Base-by-base conservation (phyloP, 2,797 vertebrate species). In the Chiloscyllium punctatum region DNA sequence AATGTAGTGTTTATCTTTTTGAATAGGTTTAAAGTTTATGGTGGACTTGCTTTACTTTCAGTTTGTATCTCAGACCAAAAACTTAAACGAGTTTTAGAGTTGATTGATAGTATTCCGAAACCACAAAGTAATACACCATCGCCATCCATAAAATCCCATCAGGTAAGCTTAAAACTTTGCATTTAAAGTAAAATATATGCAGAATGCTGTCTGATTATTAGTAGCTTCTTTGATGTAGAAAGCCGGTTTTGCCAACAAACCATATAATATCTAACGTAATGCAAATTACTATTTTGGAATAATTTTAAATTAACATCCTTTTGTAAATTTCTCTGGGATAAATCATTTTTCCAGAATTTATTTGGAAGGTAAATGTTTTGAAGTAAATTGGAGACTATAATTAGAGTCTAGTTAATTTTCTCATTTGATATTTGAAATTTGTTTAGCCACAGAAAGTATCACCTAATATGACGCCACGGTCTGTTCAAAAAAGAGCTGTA, bases 91-190 rank as follows among this genome's bases (percentile, higher is more conserved):
- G 98, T 99, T 95, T 96, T 99, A 97, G 97, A 98, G 96, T 97
- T 99, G 96, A 96, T 99, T 91, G 98, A 99, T 15, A 99, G 99
- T 96, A 99, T 99, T 97, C 99, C 99, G 2, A 98, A 98, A 96
- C 98, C 99, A 48, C 97, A 98, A 97, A 98, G 97, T 96, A 96
- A 95, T 95, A 96, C 98, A 96, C 96, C 97, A 92, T 96, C 97
- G 6, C 96, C 97, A 66, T 96, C 95, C 96, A 96, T 97, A 37
- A 96, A 96, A 95, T 53, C 94, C 96, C 4, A 96, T 72, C 98
- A 98, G 96, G 94, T 95, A 95, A 18, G 48, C 69, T 77, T 95
- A n/a, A 74, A 53, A 53, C 27, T n/a, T 72, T 51, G 33, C 51
- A 33, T 74, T 53, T 95, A 30, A 53, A 74, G 51, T 72, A 48